Base-by-base conservation (phyloP, 2,113 vertebrate genomes). In the Ceyx cyanopectus region DNA sequence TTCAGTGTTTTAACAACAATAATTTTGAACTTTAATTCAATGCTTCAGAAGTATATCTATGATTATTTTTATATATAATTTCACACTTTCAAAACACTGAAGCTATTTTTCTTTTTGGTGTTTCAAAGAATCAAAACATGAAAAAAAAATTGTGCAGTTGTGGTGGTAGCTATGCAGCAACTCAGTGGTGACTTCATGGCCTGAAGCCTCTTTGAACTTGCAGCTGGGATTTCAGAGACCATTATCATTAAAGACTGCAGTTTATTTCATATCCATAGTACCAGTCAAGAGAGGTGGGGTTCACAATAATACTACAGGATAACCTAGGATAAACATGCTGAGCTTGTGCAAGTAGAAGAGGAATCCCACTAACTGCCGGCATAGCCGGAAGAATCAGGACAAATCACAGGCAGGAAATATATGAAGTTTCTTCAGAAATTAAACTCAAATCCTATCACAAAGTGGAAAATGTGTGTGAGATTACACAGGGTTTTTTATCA, bases 361-460 rank as follows among this genome's bases (percentile, higher is more conserved):
- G 45, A 82, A 54, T 87, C 19, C 40, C 14, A 50, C 7, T 41
- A 37, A 23, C 14, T 73, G 46, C 67, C 45, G 15, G 24, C 15
- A 60, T 29, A 27, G 27, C 34, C 73, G 12, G 10, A 54, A 72
- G 26, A 87, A 66, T 82, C 58, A 46, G 19, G 14, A 57, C 45
- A 79, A 72, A 19, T 6, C 41, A 82, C 34, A 48, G 26, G 41
- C 9, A 73, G 22, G 40, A 29, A 65, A 19, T 68, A 18, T 41
- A 40, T n/a, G 51, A 41, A 68, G 12, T 37, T 81, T 20, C 22
- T 40, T 74, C 22, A 51, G 40, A 87, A 85, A 80, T 53, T 45
- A 62, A 89, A 69, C 13, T 66, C 6, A 48, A 10, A 45, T 53
- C 14, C 20, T 72, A 29, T 30, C 50, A 21, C 0, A 0, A 24